These are phyloP conservation scores for Morphnarchus princeps DNA, from an alignment of 2,113 vertebrate species.

Conservation along the genomic window DNA sequence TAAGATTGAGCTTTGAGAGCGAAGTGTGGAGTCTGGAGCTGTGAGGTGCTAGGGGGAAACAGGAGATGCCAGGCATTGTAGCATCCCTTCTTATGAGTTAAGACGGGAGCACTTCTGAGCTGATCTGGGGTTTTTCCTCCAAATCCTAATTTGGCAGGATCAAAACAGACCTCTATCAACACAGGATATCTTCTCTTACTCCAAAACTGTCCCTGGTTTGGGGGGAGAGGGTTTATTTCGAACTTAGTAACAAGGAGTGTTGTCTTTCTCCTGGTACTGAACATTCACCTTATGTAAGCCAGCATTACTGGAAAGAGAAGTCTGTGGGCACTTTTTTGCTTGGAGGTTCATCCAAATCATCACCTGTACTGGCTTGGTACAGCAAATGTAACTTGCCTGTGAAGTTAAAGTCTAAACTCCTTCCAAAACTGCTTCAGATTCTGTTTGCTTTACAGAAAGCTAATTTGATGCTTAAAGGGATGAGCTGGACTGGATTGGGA, in stretches of 20 bases:
- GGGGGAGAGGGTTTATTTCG: not conserved
- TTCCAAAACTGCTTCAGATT: not conserved
- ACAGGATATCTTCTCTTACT: not conserved
- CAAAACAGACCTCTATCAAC: not conserved
- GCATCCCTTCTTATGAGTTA: not conserved
- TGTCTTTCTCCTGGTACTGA: not conserved
- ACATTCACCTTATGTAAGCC: not conserved
- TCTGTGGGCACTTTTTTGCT: not conserved
- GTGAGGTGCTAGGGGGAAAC: not conserved
- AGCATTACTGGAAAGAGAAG: not conserved
- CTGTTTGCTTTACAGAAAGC: not conserved
- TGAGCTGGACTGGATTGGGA: not conserved
- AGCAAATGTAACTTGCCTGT: not conserved
- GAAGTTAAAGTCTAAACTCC: not conserved
- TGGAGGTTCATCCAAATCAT: not conserved
- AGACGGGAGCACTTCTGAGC: not conserved
- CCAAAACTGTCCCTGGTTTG: not conserved
- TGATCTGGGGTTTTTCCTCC: accelerated
- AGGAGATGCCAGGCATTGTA: not conserved
- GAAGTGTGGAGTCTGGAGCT: not conserved
- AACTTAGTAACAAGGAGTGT: not conserved
- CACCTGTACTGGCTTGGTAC: not conserved
- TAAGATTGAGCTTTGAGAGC: not conserved
- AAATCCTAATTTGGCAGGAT: not conserved
- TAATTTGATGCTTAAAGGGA: not conserved